Evolutionary conservation across 1,140 invertebrate genomes (phyloP), one percentile per base, ranked within the genome.

Genomic region (Brachionus paranguensis): DNA sequence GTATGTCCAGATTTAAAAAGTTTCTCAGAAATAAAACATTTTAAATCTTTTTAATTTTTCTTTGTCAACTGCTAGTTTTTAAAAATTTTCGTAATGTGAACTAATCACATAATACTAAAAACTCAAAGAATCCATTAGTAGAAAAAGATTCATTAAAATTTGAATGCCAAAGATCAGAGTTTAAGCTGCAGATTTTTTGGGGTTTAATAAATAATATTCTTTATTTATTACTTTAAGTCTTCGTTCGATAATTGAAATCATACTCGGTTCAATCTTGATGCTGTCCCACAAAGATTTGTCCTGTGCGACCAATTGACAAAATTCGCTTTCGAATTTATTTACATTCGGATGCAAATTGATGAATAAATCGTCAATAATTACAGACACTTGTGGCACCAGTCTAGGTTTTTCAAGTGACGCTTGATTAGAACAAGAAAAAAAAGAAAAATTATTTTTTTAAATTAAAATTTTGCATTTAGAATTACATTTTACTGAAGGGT

Each of bases 301-400:
- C 78, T 89, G 87, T 41, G 86, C 86, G 37, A 89, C 64, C 11
- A 87, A 83, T 12, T 86, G 78, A 85, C 87, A 87, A 12, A 89
- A 81, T 37, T 89, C 88, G 17, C 87, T 87, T 76, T 89, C 89
- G 86, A 89, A 89, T 79, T 87, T 87, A 50, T 88, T 88, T 3
- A 89, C 84, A 14, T 86, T 87, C 12, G 88, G 88, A 47, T 86
- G 86, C 11, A 89, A 85, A 14, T 85, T 85, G n/a, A 89, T 83
- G 5, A 84, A 74, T 6, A 89, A 50, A n/a, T 87, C 85, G 47
- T 89, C 87, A 47, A 89, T 84, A 2, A 85, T 86, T 72, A 86
- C 86, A 5, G 86, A 84, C 10, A 88, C 53, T 33, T 85, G 74
- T 47, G 84, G 84, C 41, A 86, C 64, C 10, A 86, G 29, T 78